Evolutionary conservation across 2,888 invertebrate species (phyloP), one percentile per base, ranked within the genome.

Genomic region (Drosophila trichaetosa): DNA sequence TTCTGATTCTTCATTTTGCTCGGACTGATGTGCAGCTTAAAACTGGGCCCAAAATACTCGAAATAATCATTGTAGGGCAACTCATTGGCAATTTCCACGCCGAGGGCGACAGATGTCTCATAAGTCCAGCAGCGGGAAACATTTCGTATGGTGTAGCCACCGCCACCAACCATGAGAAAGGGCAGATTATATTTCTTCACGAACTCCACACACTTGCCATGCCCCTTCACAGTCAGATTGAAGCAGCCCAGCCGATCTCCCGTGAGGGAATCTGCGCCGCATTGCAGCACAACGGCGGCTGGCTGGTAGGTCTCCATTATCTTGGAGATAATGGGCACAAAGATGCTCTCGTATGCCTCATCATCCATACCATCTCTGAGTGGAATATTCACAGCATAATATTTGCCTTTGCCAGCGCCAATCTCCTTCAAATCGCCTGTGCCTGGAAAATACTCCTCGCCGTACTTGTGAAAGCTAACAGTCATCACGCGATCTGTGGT

Each of bases 401-500:
- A 98, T 94, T 99, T 99, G 54, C 99, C 99, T 93, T 97, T 97
- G 60, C 97, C 97, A 10, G 97, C 97, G 27, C 97, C 97, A 72
- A 97, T 97, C 90, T 97, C 97, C 2, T 96, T 94, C 27, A 97
- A 92, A 90, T 96, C 96, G 61, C 98, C 99, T 63, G 99, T 99
- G 52, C 99, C 99, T 24, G 99, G 99, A 93, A 99, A 99, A 93
- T 99, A 99, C 94, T n/a, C n/a, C n/a, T 99, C 99, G 62, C 99
- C 99, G 93, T 99, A 99, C 92, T 99, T 99, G 93, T 99, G 99
- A 93, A 99, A 99, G 78, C 93, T 93, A 10, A 99, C 98, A 0
- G 99, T 99, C 99, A 99, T 99, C 0, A 99, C 99, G 83, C 99
- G 95, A 93, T 99, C 99, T 0, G 99, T 99, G 2, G 99, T 99